Percentiles rank a stretch among this genome's conserved stretches.
Evolutionary conservation across 2,113 vertebrate species (phyloP).

Genomic region (Centrocercus urophasianus): DNA sequence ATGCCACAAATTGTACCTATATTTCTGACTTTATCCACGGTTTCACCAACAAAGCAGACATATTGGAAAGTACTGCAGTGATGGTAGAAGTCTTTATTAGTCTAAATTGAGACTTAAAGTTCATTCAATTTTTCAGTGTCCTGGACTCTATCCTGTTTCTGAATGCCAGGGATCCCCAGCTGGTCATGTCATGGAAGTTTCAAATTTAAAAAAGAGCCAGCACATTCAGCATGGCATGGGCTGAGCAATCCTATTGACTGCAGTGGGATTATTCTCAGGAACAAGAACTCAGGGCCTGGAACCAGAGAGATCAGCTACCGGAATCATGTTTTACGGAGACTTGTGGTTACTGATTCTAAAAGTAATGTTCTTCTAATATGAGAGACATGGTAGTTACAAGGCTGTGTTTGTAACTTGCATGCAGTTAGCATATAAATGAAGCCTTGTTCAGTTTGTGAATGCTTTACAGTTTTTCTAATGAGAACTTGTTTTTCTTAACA

Average conservation of each 20-base stretch:
- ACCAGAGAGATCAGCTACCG: slow-evolving; percentile 5
- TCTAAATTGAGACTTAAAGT: background rate
- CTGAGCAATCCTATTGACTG: background rate
- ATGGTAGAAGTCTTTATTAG: background rate
- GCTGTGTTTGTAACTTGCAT: slow-evolving; percentile 6
- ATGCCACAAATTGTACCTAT: background rate
- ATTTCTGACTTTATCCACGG: background rate
- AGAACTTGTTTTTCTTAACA: slow-evolving; percentile 35
- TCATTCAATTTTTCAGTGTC: background rate
- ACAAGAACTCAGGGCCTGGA: background rate
- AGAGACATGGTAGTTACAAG: slow-evolving; percentile 18
- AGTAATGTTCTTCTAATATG: slow-evolving; percentile 24
- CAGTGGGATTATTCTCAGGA: slow-evolving; percentile 25
- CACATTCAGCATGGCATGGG: background rate
- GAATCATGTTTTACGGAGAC: slow-evolving; percentile 18
- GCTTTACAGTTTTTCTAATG: slow-evolving; percentile 48
- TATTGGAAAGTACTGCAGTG: background rate
- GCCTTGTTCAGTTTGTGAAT: slow-evolving; percentile 56
- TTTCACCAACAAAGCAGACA: background rate
- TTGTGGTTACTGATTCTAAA: slow-evolving; percentile 28
- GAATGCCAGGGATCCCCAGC: background rate
- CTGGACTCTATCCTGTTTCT: slow-evolving; percentile 7
- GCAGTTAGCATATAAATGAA: slow-evolving; percentile 1
- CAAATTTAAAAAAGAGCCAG: background rate
- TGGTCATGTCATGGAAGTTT: background rate